These are phyloP conservation scores for Aspiorhynchus laticeps DNA, from an alignment of 2,113 vertebrate genomes.

Conservation along the genomic window DNA sequence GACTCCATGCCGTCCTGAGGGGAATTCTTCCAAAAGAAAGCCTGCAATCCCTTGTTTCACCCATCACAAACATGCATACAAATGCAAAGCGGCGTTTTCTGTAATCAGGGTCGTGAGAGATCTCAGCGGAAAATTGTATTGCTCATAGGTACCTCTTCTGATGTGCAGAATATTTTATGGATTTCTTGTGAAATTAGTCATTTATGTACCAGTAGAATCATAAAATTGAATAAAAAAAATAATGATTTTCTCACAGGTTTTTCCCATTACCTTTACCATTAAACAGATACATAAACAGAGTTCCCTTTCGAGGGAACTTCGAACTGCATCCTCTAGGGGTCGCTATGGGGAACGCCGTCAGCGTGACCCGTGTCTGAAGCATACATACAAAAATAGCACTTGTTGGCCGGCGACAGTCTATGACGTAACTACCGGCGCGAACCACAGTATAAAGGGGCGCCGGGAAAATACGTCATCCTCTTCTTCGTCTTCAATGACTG, in stretches of 20 bases:
- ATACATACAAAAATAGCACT: too few relatives aligned
- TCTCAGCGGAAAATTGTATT: background rate
- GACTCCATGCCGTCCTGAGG: constrained; percentile 28
- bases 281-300: too few relatives aligned
- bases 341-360: too few relatives aligned
- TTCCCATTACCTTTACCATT: background rate
- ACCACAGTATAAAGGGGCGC: too few relatives aligned
- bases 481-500: too few relatives aligned
- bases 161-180: background rate
- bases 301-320: too few relatives aligned
- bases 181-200: background rate
- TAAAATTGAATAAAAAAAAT: background rate
- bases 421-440: too few relatives aligned
- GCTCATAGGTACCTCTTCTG: background rate
- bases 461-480: too few relatives aligned
- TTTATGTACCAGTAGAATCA: background rate
- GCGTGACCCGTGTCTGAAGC: too few relatives aligned
- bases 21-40: constrained; percentile 28
- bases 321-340: too few relatives aligned
- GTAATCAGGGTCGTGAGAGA: background rate
- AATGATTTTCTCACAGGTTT: background rate
- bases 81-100: background rate
- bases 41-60: background rate
- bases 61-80: background rate
- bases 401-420: too few relatives aligned